Percentiles rank a stretch among this genome's conserved stretches.
These are phyloP conservation scores for Lasioglossum vierecki DNA, from an alignment of 2,888 invertebrate species.

Conservation along the genomic window DNA sequence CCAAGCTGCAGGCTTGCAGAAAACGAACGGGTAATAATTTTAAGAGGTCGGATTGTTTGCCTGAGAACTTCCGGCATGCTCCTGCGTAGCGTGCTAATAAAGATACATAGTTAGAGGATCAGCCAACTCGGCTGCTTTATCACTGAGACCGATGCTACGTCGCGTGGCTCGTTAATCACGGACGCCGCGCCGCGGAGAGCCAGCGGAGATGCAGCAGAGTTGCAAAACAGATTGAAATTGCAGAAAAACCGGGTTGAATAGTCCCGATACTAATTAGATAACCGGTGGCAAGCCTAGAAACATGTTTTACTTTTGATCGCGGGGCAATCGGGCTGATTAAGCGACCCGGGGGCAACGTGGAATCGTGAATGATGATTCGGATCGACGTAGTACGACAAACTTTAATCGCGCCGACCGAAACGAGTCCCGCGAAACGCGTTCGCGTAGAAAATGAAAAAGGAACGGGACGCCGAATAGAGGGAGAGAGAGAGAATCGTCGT, in stretches of 20 bases:
- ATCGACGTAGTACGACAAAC: conserved; percentile 22
- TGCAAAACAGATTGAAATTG: not conserved
- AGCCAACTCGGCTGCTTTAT: conserved; percentile 6
- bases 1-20: not conserved
- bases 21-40: conserved; percentile 32
- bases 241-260: not conserved
- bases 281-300: conserved; percentile 9
- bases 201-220: not conserved
- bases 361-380: not conserved
- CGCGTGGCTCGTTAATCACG: conserved; percentile 35
- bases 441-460: not conserved
- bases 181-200: not conserved
- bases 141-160: conserved; percentile 5
- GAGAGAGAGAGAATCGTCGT: not conserved
- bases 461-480: not conserved
- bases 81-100: conserved; percentile 19
- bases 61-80: conserved; percentile 47
- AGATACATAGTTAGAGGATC: conserved; percentile 16
- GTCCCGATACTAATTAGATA: conserved; percentile 35
- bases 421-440: conserved; percentile 29
- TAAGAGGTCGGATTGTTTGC: conserved; percentile 38
- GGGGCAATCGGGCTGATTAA: conserved; percentile 20
- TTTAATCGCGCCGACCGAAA: conserved; percentile 31
- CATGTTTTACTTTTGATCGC: conserved; percentile 41
- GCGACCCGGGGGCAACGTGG: not conserved